Evolutionary conservation across 2,888 invertebrate genomes (phyloP), one percentile per base, ranked within the genome.

Genomic region (Latheticus oryzae): DNA sequence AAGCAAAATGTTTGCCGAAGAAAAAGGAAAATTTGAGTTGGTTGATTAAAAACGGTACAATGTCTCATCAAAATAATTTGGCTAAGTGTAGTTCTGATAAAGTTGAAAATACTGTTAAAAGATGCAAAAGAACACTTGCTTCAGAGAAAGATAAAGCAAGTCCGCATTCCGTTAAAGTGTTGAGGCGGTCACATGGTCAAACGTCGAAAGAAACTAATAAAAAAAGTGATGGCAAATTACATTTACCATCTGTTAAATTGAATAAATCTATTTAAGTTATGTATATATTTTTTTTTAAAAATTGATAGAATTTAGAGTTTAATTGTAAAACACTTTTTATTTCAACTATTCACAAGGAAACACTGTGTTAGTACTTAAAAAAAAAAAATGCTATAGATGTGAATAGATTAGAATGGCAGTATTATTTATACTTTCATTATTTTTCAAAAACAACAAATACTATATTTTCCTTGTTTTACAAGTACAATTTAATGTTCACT

Each of bases 131-230:
- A 48, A 69, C 76, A 3, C 64, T 78, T 8, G 69, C 67, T 47
- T 62, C 73, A 32, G 78, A 78, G 28, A 76, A 75, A 64, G 75
- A 78, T 59, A 73, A 76, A 65, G 55, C 65, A 47, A 74, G 68
- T 60, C 73, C 76, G 3, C 72, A 75, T 35, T 76, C 76, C 40
- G 73, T 78, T 32, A 78, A 78, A 68, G 74, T 78, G 26, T 59
- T 77, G 24, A 65, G 76, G 5, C 69, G 77, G 12, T 70, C 72
- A 4, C 69, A 70, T 43, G 64, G 68, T 9, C 54, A 68, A 16
- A 64, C 50, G 30, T 63, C 62, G n/a, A 69, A 65, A 54, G 65
- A 69, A 17, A 58, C 60, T 58, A 63, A 66, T 51, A 64, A 67
- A 57, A 30, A 54, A 2, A 63, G 57, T 9, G 40, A 61, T 7